phyloP scores from a whole-genome alignment of 2,797 vertebrate species.

The Brotula barbata region DNA sequence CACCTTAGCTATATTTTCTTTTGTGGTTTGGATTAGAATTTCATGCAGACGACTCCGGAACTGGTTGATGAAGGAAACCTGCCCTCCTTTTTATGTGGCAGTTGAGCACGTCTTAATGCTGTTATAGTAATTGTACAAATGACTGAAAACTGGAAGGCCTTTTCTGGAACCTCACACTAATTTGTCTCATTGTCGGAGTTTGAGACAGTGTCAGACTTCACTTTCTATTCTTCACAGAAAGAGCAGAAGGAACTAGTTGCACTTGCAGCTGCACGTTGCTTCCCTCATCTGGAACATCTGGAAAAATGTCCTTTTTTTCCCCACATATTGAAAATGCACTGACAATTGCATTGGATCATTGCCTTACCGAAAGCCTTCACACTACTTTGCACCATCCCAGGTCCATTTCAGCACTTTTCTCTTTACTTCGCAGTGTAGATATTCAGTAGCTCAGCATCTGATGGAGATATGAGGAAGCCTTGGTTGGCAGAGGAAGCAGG shows the following conservation, averaged over 20 bases:
- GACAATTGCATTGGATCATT: constrained; percentile 54
- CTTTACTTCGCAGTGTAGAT: constrained; percentile 27
- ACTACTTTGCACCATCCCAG: constrained; percentile 37
- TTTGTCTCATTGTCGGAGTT: constrained; percentile 38
- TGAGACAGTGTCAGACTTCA: constrained; percentile 52
- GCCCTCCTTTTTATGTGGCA: constrained; percentile 39
- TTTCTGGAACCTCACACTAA: constrained; percentile 35
- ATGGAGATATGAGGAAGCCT: constrained; percentile 44
- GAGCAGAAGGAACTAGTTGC: constrained; percentile 37
- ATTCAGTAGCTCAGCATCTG: constrained; percentile 52
- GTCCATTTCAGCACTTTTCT: constrained; percentile 54
- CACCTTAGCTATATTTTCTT: constrained; percentile 57
- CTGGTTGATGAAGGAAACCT: constrained; percentile 37
- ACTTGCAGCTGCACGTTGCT: constrained; percentile 64
- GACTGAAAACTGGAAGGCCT: constrained; percentile 30
- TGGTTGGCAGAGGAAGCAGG: constrained; percentile 36
- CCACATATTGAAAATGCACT: constrained; percentile 55
- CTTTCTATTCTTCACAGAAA: constrained; percentile 58
- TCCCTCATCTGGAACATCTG: constrained; percentile 63
- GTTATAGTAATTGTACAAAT: constrained; percentile 50
- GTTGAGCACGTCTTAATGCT: constrained; percentile 43
- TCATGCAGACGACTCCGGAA: constrained; percentile 34
- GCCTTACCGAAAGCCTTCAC: constrained; percentile 43
- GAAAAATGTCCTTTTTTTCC: constrained; percentile 46
- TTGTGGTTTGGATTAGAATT: constrained; percentile 51